A percentile compares a stretch with the other conserved stretches of the same genome.
Evolutionary conservation across 2,797 vertebrate genomes (phyloP).

Genomic region (Hippopotamyrus pictus): DNA sequence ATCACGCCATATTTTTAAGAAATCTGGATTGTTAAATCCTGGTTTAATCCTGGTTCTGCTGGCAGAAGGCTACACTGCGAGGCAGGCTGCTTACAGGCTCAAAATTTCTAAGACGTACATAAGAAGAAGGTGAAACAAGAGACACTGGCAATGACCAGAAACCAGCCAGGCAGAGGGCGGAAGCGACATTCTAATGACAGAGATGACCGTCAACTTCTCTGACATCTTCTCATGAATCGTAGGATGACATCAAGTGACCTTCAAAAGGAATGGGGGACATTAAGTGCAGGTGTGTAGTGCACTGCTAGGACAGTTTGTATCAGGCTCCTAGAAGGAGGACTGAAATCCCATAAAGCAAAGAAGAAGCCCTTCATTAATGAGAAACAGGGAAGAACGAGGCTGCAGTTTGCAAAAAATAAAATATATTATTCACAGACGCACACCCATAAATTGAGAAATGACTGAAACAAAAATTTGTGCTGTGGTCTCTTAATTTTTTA

Average conservation of each 20-base stretch:
- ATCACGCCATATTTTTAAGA: neutral
- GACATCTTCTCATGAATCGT: neutral
- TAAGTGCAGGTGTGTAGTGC: neutral
- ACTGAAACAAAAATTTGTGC: neutral
- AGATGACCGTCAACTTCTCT: neutral
- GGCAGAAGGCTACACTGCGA: neutral
- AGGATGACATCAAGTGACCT: neutral
- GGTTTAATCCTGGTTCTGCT: neutral
- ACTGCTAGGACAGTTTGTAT: neutral
- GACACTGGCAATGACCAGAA: neutral
- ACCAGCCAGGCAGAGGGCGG: neutral
- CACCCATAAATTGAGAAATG: neutral
- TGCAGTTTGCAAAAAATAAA: neutral
- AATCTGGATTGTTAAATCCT: neutral
- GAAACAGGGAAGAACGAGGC: neutral
- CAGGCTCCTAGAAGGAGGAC: neutral
- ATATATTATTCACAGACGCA: neutral
- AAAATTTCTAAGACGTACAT: neutral
- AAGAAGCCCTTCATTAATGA: neutral
- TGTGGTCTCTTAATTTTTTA: neutral
- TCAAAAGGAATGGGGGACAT: neutral
- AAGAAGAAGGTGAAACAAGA: neutral
- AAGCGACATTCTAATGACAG: neutral
- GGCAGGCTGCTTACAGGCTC: neutral
- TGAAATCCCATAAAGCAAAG: neutral